Evolutionary conservation across 2,113 vertebrate species (phyloP), one percentile per base, ranked within the genome.

Genomic region (Syrrhaptes paradoxus): DNA sequence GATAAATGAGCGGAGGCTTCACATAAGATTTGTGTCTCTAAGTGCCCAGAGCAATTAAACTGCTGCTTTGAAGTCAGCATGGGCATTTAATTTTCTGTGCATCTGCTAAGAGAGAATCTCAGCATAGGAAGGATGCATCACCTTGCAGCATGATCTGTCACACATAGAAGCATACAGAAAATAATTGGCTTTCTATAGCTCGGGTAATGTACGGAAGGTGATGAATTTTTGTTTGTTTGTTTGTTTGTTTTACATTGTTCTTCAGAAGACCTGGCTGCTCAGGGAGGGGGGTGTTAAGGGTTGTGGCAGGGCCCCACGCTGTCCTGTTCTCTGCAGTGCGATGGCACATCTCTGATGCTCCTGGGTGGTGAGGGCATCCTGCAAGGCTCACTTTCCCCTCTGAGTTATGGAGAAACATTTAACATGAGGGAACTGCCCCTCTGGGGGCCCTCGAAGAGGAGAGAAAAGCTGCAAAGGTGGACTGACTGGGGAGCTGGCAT

Each of bases 381-480:
- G 9, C 21, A 26, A 1, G 2, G 2, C 49, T 70, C 1, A 0
- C 11, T 36, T 29, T 13, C 16, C 10, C 28, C 48, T 28, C 54
- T 1, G n/a, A 31, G 45, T 4, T 10, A 9, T 0, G 1, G 49
- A 48, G 32, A 54, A 80, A 3, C 15, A 2, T 17, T 2, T 9
- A 0, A 4, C 0, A 2, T 2, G 2, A 61, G 45, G 18, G 43
- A 62, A 24, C 3, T 10, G 65, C 54, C 4, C 26, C 13, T 46
- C 38, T 10, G 17, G 0, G 1, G 26, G 15, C 6, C 41, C 36
- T 43, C 11, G 7, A 11, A 28, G 17, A 3, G 61, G 41, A 55
- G 45, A 71, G 70, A 26, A 59, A 21, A 32, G 25, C 52, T 31
- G 6, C 18, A 7, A 5, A 0, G 1, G 9, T 4, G 17, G 21